These are phyloP conservation scores for Drosophila orosa DNA, from an alignment of 1,140 invertebrate species.

Conservation along the genomic window DNA sequence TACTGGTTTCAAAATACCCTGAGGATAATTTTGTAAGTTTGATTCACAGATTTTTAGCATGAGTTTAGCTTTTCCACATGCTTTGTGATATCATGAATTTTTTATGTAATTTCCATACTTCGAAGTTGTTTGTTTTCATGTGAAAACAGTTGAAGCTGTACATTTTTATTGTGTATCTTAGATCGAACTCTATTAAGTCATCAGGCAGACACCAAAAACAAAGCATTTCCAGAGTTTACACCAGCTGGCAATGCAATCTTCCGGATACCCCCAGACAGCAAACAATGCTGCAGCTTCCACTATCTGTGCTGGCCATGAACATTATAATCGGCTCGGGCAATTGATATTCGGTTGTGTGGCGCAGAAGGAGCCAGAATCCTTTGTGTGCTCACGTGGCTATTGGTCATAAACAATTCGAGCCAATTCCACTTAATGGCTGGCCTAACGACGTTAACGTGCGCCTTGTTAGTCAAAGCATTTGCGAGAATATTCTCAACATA, in stretches of 20 bases:
- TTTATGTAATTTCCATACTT: background rate
- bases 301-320: slow-evolving; percentile 9
- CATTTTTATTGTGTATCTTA: background rate
- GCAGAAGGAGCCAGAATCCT: slow-evolving; percentile 19
- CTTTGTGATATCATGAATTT: background rate
- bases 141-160: background rate
- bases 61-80: background rate
- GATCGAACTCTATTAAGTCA: slow-evolving; percentile 9
- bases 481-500: slow-evolving; percentile 37
- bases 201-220: background rate
- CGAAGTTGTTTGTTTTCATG: background rate
- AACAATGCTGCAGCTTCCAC: slow-evolving; percentile 22
- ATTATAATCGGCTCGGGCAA: slow-evolving; percentile 30
- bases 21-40: too few relatives aligned
- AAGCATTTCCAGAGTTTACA: slow-evolving; percentile 4
- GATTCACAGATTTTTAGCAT: background rate
- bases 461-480: slow-evolving; percentile 42
- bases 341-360: slow-evolving; percentile 17
- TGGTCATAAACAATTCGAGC: slow-evolving; percentile 46
- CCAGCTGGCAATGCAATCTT: slow-evolving; percentile 12
- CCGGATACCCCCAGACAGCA: background rate
- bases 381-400: slow-evolving; percentile 15
- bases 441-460: slow-evolving; percentile 47
- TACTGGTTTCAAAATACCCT: background rate
- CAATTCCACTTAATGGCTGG: slow-evolving; percentile 46